phyloP scores from a whole-genome alignment of 2,888 invertebrate genomes.

The Cloeon dipterum region DNA sequence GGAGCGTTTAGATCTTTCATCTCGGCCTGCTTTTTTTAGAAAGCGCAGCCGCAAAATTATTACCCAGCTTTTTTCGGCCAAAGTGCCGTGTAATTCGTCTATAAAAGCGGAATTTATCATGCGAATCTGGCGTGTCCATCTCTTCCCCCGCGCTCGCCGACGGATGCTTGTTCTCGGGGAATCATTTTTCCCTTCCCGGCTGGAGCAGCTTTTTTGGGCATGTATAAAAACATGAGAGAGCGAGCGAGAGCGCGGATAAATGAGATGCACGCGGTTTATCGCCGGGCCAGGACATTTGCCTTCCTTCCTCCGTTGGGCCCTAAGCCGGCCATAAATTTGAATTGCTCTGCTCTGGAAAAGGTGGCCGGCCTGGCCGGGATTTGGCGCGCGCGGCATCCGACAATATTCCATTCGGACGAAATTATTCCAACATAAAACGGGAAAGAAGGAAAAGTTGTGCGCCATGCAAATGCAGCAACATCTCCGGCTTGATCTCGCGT shows the following conservation, averaged over 20 bases:
- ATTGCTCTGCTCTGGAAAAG: neutral
- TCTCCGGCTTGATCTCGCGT: no score
- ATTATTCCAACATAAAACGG: no score
- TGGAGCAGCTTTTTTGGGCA: no score
- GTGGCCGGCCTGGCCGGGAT: neutral
- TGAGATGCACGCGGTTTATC: neutral
- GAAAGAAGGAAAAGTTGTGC: no score
- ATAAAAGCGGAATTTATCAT: conserved; percentile 1
- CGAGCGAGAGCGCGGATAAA: no score
- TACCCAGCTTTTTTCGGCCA: neutral
- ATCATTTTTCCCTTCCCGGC: no score
- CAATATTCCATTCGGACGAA: neutral
- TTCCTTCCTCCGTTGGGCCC: no score
- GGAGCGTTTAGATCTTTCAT: conserved; percentile 2
- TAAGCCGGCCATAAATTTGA: neutral
- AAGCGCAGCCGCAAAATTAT: neutral
- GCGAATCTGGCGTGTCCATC: neutral
- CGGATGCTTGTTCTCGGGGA: neutral
- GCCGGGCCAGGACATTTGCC: neutral
- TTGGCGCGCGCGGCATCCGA: neutral
- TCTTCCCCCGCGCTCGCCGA: no score
- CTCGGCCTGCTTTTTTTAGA: neutral
- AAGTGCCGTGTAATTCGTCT: conserved; percentile 1
- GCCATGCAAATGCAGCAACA: no score
- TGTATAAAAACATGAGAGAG: neutral